Base-by-base conservation (phyloP, 1,140 invertebrate genomes). In the Panulirus ornatus region DNA sequence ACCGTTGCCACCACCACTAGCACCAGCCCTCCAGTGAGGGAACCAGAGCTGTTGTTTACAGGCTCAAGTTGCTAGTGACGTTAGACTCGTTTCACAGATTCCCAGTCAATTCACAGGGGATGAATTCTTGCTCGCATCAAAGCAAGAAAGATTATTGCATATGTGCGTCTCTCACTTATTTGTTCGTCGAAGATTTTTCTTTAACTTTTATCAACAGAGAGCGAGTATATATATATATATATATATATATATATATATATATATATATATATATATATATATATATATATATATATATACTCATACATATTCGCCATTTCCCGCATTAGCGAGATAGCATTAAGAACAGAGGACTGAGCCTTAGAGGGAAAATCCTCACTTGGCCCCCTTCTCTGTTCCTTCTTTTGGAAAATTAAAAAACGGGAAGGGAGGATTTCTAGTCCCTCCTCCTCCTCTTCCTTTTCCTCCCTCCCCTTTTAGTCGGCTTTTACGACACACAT, bases 241-340 rank as follows among this genome's bases (percentile, higher is more conserved):
- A 58, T 22, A 22, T 58, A 58, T 5, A 22, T 22, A 54, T 22
- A 54, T 19, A 16, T 22, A 3, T 54, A 2, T 19, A 54, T 16
- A 54, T 54, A 54, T 54, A 54, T 54, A 54, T 54, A 54, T 54
- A 54, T 54, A 54, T 54, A 54, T 54, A 54, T 54, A 54, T 54
- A 54, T 54, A 54, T 54, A 54, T 54, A 9, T 54, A n/a, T n/a
- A n/a, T n/a, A n/a, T n/a, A n/a, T n/a, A n/a, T n/a, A n/a, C n/a
- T n/a, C n/a, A n/a, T n/a, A n/a, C n/a, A n/a, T n/a, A n/a, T n/a
- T n/a, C n/a, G n/a, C n/a, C n/a, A n/a, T n/a, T n/a, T n/a, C n/a
- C n/a, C n/a, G n/a, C n/a, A n/a, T n/a, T n/a, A n/a, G n/a, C n/a
- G n/a, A n/a, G n/a, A n/a, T n/a, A n/a, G n/a, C n/a, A n/a, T n/a